phyloP scores from a whole-genome alignment of 2,113 vertebrate species.

The Jaculus jaculus region DNA sequence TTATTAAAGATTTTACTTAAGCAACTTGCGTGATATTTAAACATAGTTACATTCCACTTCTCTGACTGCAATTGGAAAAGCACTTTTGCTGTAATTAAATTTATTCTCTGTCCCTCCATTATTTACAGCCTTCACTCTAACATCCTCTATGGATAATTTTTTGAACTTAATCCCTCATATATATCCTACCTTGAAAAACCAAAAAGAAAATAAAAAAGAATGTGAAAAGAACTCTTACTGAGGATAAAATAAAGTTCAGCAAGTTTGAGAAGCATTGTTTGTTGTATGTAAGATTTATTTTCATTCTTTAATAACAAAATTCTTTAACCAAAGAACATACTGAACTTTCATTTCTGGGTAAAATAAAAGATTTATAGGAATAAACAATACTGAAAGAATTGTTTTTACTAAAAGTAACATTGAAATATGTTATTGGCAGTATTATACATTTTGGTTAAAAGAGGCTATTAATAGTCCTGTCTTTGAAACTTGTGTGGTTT shows the following conservation, averaged over 20 bases:
- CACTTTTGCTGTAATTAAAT: not conserved
- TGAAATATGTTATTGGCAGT: not conserved
- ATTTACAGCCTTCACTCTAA: not conserved
- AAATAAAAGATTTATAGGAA: not conserved
- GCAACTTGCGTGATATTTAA: not conserved
- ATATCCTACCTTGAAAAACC: no score
- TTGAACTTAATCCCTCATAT: not conserved
- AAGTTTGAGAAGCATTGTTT: no score
- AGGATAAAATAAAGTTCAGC: no score
- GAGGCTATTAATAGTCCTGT: not conserved
- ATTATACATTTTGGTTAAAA: constrained; percentile 21
- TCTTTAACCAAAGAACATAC: not conserved
- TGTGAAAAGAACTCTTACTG: no score
- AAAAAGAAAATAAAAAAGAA: no score
- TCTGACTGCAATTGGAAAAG: not conserved
- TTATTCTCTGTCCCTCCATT: not conserved
- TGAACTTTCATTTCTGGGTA: not conserved
- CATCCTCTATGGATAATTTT: not conserved
- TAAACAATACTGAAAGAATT: not conserved
- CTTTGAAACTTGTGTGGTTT: constrained; percentile 36
- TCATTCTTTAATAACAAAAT: constrained; percentile 1
- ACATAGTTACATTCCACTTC: not conserved
- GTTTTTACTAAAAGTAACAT: constrained; percentile 26
- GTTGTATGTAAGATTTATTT: not conserved
- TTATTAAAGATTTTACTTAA: not conserved